A percentile compares a stretch with the other conserved stretches of the same genome.
Conservation (phyloP, 2,888 invertebrate genomes). For the Zelleria hepariella region DNA sequence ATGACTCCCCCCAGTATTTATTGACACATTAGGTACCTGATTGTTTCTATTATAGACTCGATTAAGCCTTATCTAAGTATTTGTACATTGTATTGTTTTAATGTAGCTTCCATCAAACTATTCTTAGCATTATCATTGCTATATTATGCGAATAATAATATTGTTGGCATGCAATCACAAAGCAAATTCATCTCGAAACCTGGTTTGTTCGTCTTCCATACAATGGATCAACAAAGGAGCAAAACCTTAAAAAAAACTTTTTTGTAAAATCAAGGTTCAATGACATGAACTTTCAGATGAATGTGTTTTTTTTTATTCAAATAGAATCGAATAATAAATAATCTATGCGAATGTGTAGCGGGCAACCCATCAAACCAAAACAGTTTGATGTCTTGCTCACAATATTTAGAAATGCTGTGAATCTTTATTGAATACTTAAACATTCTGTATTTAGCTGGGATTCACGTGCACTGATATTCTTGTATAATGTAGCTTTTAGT, state of each 20-base stretch:
- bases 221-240: no score
- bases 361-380: background rate
- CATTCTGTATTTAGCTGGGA: background rate
- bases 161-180: background rate
- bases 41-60: conserved; percentile 35
- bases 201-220: no score
- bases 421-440: background rate
- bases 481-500: background rate
- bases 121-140: background rate
- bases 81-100: background rate
- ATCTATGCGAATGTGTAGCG: background rate
- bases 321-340: background rate
- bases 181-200: background rate
- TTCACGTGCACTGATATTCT: background rate
- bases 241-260: no score
- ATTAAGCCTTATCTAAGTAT: background rate
- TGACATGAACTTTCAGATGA: background rate
- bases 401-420: background rate
- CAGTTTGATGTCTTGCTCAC: background rate
- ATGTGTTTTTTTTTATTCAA: background rate
- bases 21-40: conserved; percentile 50
- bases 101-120: background rate
- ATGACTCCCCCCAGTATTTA: conserved; percentile 10
- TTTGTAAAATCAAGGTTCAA: no score
- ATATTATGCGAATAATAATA: background rate